Evolutionary conservation across 2,888 invertebrate genomes (phyloP).

Genomic region (Monopis laevigella): DNA sequence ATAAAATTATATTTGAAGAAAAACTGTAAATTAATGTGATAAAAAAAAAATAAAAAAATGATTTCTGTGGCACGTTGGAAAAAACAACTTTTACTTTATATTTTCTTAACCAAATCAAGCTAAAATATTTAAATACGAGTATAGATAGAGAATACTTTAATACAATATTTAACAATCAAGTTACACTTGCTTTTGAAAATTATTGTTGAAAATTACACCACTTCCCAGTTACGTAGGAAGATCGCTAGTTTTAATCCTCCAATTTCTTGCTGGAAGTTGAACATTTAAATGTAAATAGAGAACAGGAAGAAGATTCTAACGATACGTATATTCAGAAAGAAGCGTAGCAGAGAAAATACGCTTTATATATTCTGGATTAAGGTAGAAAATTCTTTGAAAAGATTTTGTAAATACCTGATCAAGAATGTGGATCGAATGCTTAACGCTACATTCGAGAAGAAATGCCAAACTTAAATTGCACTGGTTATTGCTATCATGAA

Average conservation of each 20-base stretch:
- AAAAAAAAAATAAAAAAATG: too few species aligned
- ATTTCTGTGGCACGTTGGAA: too few species aligned
- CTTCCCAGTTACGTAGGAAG: background rate
- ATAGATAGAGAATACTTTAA: too few species aligned
- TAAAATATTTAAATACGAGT: too few species aligned
- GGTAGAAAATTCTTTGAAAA: background rate
- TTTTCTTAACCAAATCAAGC: too few species aligned
- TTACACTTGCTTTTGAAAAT: too few species aligned
- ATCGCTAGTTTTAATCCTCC: background rate
- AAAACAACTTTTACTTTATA: too few species aligned
- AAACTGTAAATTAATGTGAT: too few species aligned
- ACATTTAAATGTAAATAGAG: slow-evolving; percentile 6
- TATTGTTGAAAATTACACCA: too few species aligned
- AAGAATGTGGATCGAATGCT: background rate
- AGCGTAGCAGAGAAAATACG: background rate
- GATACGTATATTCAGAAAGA: background rate
- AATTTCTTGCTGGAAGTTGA: slow-evolving; percentile 4
- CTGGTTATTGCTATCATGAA: background rate
- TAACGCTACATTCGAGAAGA: background rate
- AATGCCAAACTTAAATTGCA: background rate
- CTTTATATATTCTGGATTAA: background rate
- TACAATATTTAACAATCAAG: too few species aligned
- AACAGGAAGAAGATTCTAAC: background rate
- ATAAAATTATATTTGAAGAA: too few species aligned
- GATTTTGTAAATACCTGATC: background rate